Evolutionary conservation across 35 echinoderm and acorn worm genomes (phyloP), one percentile per base, ranked within the genome.

Genomic region (Heliocidaris erythrogramma): DNA sequence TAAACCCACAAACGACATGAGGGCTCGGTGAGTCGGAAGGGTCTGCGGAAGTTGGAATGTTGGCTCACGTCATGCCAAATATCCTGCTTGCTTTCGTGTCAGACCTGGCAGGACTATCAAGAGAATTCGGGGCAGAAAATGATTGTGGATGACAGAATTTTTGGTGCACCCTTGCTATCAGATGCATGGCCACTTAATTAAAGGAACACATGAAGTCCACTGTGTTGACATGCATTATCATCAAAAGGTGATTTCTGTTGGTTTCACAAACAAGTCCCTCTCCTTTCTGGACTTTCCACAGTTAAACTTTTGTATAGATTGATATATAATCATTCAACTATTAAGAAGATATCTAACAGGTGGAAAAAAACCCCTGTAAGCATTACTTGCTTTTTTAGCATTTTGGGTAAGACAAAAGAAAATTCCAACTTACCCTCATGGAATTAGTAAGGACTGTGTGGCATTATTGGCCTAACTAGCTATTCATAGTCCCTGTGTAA

Each of bases 1-100:
- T 92, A 92, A 59, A 92, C 91, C 91, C 91, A 49, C 91, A 92
- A 92, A 89, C 91, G 49, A 52, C 91, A 92, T 92, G 91, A 92
- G 16, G 48, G 49, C 91, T 48, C 48, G 48, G 48, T 92, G 91
- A 59, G 91, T 49, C 91, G 49, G 47, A 92, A 49, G 49, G 91
- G 91, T 59, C 49, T 49, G 91, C 91, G 91, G 91, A 92, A 92
- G 91, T 59, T n/a, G 49, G 91, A 92, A 92, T 92, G 91, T 92
- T 92, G 91, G 91, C 91, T 52, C 91, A 92, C 49, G 91, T 92
- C 91, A 92, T 59, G 91, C 48, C 91, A 48, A 92, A 92, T 92
- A 92, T 92, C 91, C 91, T 92, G 91, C 91, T 48, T 48, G 49
- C 91, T 48, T 59, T 92, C 91, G 91, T 59, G 91, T 92, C 47